Evolutionary conservation across 2,113 vertebrate genomes (phyloP).

Genomic region (Peucedramus taeniatus): DNA sequence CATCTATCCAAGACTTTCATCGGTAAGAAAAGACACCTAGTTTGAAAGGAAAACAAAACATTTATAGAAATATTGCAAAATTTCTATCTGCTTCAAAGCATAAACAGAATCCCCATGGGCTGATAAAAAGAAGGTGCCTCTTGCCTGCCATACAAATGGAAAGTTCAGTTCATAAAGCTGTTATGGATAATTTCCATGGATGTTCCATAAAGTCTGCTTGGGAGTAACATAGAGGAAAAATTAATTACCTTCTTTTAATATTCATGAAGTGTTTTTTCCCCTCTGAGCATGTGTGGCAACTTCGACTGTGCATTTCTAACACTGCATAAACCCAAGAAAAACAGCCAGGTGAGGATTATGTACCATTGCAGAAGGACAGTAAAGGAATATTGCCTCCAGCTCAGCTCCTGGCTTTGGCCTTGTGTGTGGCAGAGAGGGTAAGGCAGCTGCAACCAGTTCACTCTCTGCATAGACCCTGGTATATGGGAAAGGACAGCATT

Average conservation of each 20-base stretch:
- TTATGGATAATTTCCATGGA: conserved; percentile 1
- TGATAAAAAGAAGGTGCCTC: not conserved
- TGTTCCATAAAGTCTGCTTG: not conserved
- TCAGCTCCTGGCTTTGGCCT: not conserved
- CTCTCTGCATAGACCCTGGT: not conserved
- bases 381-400: not conserved
- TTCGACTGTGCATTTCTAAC: not conserved
- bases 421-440: not conserved
- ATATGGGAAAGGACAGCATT: not conserved
- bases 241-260: conserved; percentile 18
- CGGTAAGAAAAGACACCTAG: not conserved
- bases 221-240: not conserved
- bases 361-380: not conserved
- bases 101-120: not conserved
- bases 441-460: not conserved
- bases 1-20: not conserved
- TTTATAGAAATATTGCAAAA: not conserved
- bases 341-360: not conserved
- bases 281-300: not conserved
- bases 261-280: not conserved
- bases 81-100: not conserved
- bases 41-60: not conserved
- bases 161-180: not conserved
- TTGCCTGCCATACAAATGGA: not conserved
- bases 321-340: not conserved